Base-by-base conservation (phyloP, 2,797 vertebrate genomes). In the Borostomias antarcticus region DNA sequence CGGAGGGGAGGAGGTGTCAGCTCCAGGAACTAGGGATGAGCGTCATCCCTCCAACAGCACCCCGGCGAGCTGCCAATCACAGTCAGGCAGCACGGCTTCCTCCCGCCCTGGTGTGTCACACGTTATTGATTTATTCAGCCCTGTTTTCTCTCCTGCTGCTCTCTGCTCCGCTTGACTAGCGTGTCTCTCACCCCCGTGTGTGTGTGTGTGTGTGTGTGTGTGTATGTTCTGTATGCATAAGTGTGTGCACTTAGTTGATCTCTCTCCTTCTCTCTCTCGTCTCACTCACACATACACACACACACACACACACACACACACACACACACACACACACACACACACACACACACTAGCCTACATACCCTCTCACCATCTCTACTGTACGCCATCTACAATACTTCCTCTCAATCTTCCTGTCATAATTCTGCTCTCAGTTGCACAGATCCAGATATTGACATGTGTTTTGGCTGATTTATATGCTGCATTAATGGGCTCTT, bases 1-100 rank as follows among this genome's bases (percentile, higher is more conserved):
- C 32, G 3, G 28, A 19, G 54, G 26, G 54, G 61, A 25, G 70
- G 62, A 68, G 71, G 68, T 69, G 72, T 81, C 68, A 64, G 72
- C 59, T 78, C 76, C 67, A 76, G 72, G 62, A 72, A 61, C 70
- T 65, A 40, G 48, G 75, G 72, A 75, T 68, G 74, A 75, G 70
- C 68, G 78, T 80, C 72, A 73, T 83, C 77, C 74, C 70, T 32
- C 53, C 64, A 78, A 69, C 79, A 78, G 74, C 79, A 69, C 82
- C 75, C 76, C 65, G 79, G 81, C 64, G 71, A 88, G 82, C 81
- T 80, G 87, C 88, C 87, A 85, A 74, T 89, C 85, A 86, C 43
- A 40, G 43, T 9, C 65, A 13, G 56, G 69, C n/a, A 72, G 79
- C 69, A 69, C 8, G 6, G 5, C 33, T 72, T 76, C 81, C 69